Conservation (phyloP, 2,888 invertebrate genomes). For the Noctuana brunneofusca region DNA sequence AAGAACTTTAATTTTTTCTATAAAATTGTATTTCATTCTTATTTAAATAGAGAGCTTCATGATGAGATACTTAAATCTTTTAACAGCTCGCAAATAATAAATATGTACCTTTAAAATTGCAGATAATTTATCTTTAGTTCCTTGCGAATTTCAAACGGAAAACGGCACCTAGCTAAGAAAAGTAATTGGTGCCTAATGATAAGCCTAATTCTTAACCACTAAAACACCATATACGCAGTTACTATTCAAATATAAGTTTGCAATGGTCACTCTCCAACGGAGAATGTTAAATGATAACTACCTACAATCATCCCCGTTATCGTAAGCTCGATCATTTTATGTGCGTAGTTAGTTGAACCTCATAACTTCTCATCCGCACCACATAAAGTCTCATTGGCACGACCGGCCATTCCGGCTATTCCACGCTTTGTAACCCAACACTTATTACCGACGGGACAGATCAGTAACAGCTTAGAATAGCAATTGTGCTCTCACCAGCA, state of each 20-base stretch:
- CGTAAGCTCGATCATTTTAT: conserved; percentile 50
- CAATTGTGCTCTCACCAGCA: conserved; percentile 45
- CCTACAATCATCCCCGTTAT: conserved; percentile 31
- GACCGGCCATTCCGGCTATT: conserved; percentile 50
- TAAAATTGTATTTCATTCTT: too few species aligned
- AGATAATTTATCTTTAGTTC: too few species aligned
- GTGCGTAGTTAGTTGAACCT: conserved; percentile 47
- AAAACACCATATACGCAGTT: background rate
- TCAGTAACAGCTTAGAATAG: conserved; percentile 52
- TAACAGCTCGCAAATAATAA: too few species aligned
- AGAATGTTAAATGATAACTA: conserved; percentile 1
- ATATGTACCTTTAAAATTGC: too few species aligned
- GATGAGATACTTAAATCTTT: too few species aligned
- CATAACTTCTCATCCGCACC: conserved; percentile 55
- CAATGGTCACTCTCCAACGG: background rate
- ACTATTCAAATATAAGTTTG: background rate
- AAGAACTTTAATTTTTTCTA: too few species aligned
- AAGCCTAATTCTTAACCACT: too few species aligned
- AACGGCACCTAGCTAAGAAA: too few species aligned
- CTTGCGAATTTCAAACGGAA: too few species aligned
- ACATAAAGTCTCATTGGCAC: conserved; percentile 57
- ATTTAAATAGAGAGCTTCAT: too few species aligned
- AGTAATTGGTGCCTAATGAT: too few species aligned
- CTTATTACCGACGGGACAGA: conserved; percentile 57
- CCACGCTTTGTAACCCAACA: conserved; percentile 56